Evolutionary conservation across 2,888 invertebrate species (phyloP), one percentile per base, ranked within the genome.

Genomic region (Lycaena phlaeas): DNA sequence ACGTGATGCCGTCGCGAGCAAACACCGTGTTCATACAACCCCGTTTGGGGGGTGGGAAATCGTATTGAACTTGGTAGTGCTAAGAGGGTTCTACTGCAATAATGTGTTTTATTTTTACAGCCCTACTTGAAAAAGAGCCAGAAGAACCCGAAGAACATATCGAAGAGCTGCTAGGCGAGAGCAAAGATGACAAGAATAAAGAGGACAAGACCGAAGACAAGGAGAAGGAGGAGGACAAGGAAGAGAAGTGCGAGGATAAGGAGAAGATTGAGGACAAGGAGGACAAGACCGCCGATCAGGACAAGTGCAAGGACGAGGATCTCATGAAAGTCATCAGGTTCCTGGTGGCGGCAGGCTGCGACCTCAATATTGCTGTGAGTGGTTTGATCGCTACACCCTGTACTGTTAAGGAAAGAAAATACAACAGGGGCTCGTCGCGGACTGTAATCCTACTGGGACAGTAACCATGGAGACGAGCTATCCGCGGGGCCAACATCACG

Each of bases 321-420:
- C 50, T 77, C 1, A 47, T 78, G 40, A 81, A 71, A 50, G 71
- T 76, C 25, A 87, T 89, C 44, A 68, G 84, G 61, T 93, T 94
- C 60, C 86, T 97, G 29, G 85, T 95, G 34, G 91, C 92, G 52
- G 91, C 92, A 39, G 94, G 95, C 1, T 92, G 93, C 31, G 90
- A 91, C 61, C 88, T 93, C 27, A 89, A 90, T 42, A 72, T 92
- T 18, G 92, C 92, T 76, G 92, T 91, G 53, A 76, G 70, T 67
- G 31, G 5, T 14, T 17, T 22, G 15, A n/a, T n/a, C n/a, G n/a
- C n/a, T n/a, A n/a, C n/a, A n/a, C n/a, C n/a, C n/a, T n/a, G n/a
- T n/a, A n/a, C n/a, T n/a, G n/a, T n/a, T n/a, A n/a, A n/a, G n/a
- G n/a, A n/a, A n/a, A n/a, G n/a, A n/a, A n/a, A n/a, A n/a, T n/a